Base-by-base conservation (phyloP, 2,797 vertebrate genomes). In the Ficedula albicollis region DNA sequence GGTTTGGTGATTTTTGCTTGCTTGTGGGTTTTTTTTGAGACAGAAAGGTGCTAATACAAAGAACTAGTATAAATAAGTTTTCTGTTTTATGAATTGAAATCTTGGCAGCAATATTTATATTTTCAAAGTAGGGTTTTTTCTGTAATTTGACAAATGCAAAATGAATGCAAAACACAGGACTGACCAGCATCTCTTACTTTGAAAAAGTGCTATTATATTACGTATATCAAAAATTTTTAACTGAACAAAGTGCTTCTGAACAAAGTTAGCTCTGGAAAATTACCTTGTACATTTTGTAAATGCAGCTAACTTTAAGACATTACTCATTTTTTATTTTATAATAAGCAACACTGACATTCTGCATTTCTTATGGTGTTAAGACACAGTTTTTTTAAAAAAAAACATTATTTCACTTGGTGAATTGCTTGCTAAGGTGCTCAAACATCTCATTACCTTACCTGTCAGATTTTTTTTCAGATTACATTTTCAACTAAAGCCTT, bases 81-180 rank as follows among this genome's bases (percentile, higher is more conserved):
- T 60, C 12, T 15, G 1, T 46, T 93, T 75, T 26, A 84, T 23
- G 9, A 72, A 68, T 39, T 58, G 13, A 44, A 89, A 69, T 36
- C 15, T 73, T 49, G 68, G 56, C 19, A 55, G 19, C 10, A 56
- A 26, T 79, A 39, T 30, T 84, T 74, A 0, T 15, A 66, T 58
- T 38, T 89, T 83, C 34, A 56, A 15, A 67, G 19, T 9, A 54
- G 11, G 1, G 0, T 0, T 0, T 4, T 34, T 76, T 52, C 70
- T 21, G 8, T 38, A 60, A 34, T 55, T 43, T 56, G 10, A 74
- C 36, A 23, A 41, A 59, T 22, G 43, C 13, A 77, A 90, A 83
- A 86, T 34, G 30, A 87, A 84, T 46, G 30, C 27, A 68, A 72
- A 83, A 68, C 18, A 74, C 36, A 58, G 34, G 64, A 77, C 41